phyloP scores from a whole-genome alignment of 2,888 invertebrate genomes.

The Fragum whitleyi region DNA sequence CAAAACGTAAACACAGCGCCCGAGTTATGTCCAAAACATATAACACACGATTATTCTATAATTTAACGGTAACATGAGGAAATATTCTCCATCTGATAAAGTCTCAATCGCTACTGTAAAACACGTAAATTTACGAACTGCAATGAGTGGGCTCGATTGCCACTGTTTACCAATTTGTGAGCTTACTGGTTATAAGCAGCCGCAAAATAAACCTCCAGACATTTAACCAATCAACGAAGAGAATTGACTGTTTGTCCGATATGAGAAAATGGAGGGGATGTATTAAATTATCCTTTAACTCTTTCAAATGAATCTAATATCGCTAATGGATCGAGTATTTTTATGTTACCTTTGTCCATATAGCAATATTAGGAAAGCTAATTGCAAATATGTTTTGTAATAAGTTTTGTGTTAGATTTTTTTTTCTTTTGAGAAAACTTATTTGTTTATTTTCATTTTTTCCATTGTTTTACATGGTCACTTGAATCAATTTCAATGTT shows the following conservation, averaged over 20 bases:
- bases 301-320: background rate
- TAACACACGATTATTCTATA: slow-evolving; percentile 1
- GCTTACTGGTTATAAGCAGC: slow-evolving; percentile 19
- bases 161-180: slow-evolving; percentile 30
- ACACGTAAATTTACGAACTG: slow-evolving; percentile 14
- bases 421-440: too few relatives aligned
- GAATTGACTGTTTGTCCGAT: background rate
- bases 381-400: too few relatives aligned
- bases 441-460: too few relatives aligned
- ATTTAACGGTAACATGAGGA: background rate
- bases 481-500: too few relatives aligned
- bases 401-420: too few relatives aligned
- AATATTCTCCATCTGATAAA: slow-evolving; percentile 27
- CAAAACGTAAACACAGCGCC: background rate
- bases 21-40: slow-evolving; percentile 1
- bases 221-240: slow-evolving; percentile 17
- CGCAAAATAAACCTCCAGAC: slow-evolving; percentile 17
- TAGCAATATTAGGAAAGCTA: too few relatives aligned
- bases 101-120: background rate
- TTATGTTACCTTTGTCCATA: background rate
- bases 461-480: too few relatives aligned
- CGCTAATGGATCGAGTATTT: background rate
- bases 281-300: background rate
- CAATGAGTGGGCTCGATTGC: slow-evolving; percentile 17
- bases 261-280: background rate